These are phyloP conservation scores for Patella depressa DNA, from an alignment of 2,888 invertebrate species.

Conservation along the genomic window DNA sequence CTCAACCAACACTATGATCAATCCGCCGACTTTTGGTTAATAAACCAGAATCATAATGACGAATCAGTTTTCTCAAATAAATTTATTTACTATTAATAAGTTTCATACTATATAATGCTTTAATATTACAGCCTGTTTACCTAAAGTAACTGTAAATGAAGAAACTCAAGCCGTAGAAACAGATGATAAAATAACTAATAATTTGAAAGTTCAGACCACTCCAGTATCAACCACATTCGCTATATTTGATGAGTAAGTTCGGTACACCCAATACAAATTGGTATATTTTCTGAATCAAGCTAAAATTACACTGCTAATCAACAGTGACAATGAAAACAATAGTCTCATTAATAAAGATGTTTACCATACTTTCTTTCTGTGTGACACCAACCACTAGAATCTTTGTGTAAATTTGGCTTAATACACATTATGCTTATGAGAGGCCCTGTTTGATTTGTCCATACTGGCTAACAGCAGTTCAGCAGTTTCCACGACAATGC, in stretches of 20 bases:
- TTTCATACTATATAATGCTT: too few relatives aligned
- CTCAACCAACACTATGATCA: too few relatives aligned
- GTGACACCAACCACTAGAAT: too few relatives aligned
- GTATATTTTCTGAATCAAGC: too few relatives aligned
- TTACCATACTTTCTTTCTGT: neutral
- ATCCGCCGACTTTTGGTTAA: too few relatives aligned
- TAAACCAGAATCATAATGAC: too few relatives aligned
- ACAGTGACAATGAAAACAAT: neutral
- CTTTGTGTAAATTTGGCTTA: neutral
- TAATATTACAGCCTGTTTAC: conserved; percentile 78
- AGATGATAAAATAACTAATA: conserved; percentile 74
- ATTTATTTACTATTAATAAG: too few relatives aligned
- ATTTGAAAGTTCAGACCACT: conserved; percentile 74
- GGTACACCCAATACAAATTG: too few relatives aligned
- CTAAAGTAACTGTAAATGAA: conserved; percentile 79
- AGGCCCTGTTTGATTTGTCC: too few relatives aligned
- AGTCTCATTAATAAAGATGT: neutral
- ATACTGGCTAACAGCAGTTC: too few relatives aligned
- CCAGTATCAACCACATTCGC: conserved; percentile 84
- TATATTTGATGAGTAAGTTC: conserved; percentile 80
- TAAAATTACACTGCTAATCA: neutral
- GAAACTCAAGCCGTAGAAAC: conserved; percentile 80
- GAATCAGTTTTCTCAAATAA: too few relatives aligned
- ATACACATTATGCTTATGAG: neutral
- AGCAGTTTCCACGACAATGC: too few relatives aligned